Percentiles rank a stretch among this genome's conserved stretches.
Conservation (phyloP, 30 jellyfish, hydroid and myxozoan species). For the Haliclystus octoradiatus region DNA sequence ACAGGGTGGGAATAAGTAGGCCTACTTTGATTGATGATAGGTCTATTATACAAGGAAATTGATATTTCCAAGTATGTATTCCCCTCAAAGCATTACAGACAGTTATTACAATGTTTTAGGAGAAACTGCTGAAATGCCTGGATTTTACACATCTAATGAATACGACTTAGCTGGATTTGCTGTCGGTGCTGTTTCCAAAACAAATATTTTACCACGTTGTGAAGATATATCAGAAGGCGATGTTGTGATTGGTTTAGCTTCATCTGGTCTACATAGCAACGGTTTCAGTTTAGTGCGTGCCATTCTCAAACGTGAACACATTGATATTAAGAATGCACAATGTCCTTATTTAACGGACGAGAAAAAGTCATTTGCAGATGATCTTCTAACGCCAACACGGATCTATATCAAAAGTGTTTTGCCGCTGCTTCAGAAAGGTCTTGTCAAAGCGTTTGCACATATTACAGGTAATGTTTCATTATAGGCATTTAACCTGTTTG, state of each 20-base stretch:
- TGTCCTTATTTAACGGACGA: constrained; percentile 63
- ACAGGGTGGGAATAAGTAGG: no score
- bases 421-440: constrained; percentile 55
- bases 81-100: background rate
- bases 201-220: constrained; percentile 40
- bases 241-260: constrained; percentile 69
- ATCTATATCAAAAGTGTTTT: constrained; percentile 61
- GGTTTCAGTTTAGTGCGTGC: constrained; percentile 86
- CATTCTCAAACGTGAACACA: constrained; percentile 41
- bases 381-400: constrained; percentile 66
- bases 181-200: constrained; percentile 80
- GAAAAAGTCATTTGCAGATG: constrained; percentile 50
- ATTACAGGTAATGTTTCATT: constrained; percentile 71
- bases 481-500: no score
- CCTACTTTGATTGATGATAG: no score
- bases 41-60: no score
- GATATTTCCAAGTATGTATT: no score
- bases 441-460: constrained; percentile 80
- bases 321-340: constrained; percentile 14
- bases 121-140: constrained; percentile 98
- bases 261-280: constrained; percentile 96
- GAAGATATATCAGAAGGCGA: constrained; percentile 53
- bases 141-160: constrained; percentile 59
- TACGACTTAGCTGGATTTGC: constrained; percentile 97
- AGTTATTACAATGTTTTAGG: constrained; percentile 21